Evolutionary conservation across 2,113 vertebrate species (phyloP), one percentile per base, ranked within the genome.

Genomic region (Caranx melampygus): DNA sequence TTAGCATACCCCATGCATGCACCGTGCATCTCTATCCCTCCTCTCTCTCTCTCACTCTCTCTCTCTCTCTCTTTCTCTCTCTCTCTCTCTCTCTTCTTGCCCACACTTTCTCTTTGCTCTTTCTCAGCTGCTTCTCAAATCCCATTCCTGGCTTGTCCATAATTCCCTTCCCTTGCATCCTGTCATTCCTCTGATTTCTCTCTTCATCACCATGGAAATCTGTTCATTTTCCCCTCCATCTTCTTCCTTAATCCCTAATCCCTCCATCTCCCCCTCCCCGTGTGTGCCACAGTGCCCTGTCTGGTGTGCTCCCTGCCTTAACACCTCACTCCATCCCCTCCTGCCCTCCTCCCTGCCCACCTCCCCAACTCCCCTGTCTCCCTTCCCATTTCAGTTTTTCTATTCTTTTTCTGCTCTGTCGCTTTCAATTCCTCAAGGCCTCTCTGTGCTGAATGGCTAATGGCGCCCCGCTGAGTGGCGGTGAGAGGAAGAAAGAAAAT

Each of bases 351-450:
- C 31, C 44, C 34, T 45, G 66, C 40, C 58, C 71, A 55, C 42
- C 73, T 60, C 68, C 66, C 63, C 68, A 67, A 82, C 74, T 85
- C 88, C 77, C 84, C 69, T 52, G 83, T 79, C 84, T 91, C 81
- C 80, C 82, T 82, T 75, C 76, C 63, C 51, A 61, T 67, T 74
- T 67, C 79, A 68, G 79, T 88, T 91, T 91, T 89, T 93, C 83
- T 84, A 74, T 93, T 94, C 92, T 93, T 92, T 94, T 95, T 94
- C 90, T 93, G 88, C 91, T 89, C 92, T 91, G 93, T 95, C 92
- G 89, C 89, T 93, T 94, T 91, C 89, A 89, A 93, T 94, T 92
- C 92, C 92, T 95, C 90, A 91, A 92, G 93, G 88, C 87, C 88
- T 89, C 89, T 83, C 86, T 89, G 78, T 21, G 77, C 91, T 92